These are phyloP conservation scores for Chrysaora quinquecirrha DNA, from an alignment of 30 jellyfish, hydroid and myxozoan genomes.

Conservation along the genomic window DNA sequence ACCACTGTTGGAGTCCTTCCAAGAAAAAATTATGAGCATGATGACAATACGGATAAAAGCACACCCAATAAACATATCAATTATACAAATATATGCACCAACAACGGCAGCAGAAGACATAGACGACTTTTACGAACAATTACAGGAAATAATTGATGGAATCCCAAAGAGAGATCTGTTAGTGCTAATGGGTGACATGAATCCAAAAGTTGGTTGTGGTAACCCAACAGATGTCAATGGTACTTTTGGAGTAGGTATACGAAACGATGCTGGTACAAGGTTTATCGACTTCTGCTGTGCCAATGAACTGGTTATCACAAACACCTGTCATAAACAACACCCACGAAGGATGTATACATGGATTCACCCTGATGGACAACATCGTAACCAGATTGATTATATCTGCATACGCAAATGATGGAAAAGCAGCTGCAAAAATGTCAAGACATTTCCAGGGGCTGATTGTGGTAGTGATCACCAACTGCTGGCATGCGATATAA, in stretches of 20 bases:
- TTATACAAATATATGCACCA: neutral
- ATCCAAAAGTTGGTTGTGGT: constrained; percentile 18
- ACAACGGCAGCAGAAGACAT: neutral
- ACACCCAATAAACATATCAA: neutral
- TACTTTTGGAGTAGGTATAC: neutral
- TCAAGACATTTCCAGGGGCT: neutral
- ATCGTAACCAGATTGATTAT: neutral
- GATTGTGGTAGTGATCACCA: neutral
- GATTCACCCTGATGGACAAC: neutral
- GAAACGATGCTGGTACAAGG: neutral
- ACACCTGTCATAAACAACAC: neutral
- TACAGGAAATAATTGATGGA: neutral
- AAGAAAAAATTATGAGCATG: too few species aligned
- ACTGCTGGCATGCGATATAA: neutral
- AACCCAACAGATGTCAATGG: neutral
- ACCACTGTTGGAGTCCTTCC: too few species aligned
- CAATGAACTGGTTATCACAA: neutral
- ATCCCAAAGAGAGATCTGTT: neutral
- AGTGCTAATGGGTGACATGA: constrained; percentile 5
- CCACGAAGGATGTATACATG: neutral
- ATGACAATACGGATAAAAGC: too few species aligned
- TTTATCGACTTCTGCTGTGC: neutral
- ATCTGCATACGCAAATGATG: neutral
- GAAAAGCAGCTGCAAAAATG: neutral
- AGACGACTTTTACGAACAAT: neutral